Base-by-base conservation (phyloP, 2,888 invertebrate genomes). In the Diarsia mendica region DNA sequence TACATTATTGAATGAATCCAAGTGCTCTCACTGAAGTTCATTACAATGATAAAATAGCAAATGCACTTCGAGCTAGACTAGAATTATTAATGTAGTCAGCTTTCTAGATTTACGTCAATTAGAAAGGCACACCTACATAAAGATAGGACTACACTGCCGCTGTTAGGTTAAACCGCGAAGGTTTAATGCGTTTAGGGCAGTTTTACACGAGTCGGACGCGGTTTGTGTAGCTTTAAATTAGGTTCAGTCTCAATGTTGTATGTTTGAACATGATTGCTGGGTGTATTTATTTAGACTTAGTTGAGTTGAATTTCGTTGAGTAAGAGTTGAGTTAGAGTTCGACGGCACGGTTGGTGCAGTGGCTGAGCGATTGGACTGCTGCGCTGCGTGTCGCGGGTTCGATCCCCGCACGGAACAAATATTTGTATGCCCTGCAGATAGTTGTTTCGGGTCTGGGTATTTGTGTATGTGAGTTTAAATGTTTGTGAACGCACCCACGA, bases 91-190 rank as follows among this genome's bases (percentile, higher is more conserved):
- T 87, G 89, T 87, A 85, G 87, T 85, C 80, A 75, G 90, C 89
- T 91, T 90, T 91, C 90, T 90, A 90, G 87, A 85, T 85, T 82
- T 76, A 80, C 83, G 84, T 86, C 89, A 89, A 88, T 89, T 91
- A 90, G 90, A 90, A 90, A 89, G 87, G 86, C 83, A 87, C 86
- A 79, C 89, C 88, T 88, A 88, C 91, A 86, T 90, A 89, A 83
- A 88, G 83, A 72, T 53, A 18, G 67, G 70, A 75, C 60, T 55
- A 68, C 73, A 80, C 79, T 83, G 77, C 74, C 67, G 66, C 63
- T 66, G 63, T 63, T 72, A 75, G 51, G 51, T 63, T 76, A n/a
- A n/a, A n/a, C n/a, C 33, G 70, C 39, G n/a, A n/a, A n/a, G n/a
- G 39, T 51, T 74, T 73, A 61, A 51, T 73, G 65, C 28, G 60